Evolutionary conservation across 2,888 invertebrate genomes (phyloP).

Genomic region (Podotricha telesiphe): DNA sequence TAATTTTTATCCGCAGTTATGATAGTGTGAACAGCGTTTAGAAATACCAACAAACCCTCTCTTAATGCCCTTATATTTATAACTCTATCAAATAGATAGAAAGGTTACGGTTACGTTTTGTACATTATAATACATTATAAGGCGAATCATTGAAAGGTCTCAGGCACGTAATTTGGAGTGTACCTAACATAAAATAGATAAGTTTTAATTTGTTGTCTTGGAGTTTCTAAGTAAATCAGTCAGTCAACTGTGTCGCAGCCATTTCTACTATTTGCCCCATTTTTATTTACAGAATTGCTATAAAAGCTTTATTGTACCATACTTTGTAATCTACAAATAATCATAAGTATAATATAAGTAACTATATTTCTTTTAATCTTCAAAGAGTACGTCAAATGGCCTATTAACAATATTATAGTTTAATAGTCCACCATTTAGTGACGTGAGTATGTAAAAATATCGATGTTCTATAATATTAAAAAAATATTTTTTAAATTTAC

Average conservation of each 20-base stretch:
- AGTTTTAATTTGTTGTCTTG: background rate
- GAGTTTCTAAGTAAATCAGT: background rate
- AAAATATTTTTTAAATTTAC: too few species aligned
- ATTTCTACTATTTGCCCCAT: background rate
- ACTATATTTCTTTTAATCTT: conserved; percentile 57
- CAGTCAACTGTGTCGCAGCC: background rate
- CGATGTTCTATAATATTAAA: background rate
- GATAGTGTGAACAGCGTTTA: too few species aligned
- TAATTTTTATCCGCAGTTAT: too few species aligned
- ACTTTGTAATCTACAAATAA: conserved; percentile 13
- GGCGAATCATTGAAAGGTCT: too few species aligned
- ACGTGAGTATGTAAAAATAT: conserved; percentile 14
- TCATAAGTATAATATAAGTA: conserved; percentile 22
- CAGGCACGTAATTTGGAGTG: too few species aligned
- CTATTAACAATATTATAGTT: conserved; percentile 56
- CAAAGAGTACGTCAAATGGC: conserved; percentile 62
- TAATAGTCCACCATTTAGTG: conserved; percentile 49
- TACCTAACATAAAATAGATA: too few species aligned
- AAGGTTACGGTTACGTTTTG: too few species aligned
- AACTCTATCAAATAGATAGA: too few species aligned
- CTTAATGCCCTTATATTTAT: too few species aligned
- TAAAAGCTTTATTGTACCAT: background rate
- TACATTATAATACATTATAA: too few species aligned
- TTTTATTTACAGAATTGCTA: background rate
- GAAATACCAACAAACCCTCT: too few species aligned